Base-by-base conservation (phyloP, 1,140 invertebrate species). In the Pseudomyrmex gracilis region DNA sequence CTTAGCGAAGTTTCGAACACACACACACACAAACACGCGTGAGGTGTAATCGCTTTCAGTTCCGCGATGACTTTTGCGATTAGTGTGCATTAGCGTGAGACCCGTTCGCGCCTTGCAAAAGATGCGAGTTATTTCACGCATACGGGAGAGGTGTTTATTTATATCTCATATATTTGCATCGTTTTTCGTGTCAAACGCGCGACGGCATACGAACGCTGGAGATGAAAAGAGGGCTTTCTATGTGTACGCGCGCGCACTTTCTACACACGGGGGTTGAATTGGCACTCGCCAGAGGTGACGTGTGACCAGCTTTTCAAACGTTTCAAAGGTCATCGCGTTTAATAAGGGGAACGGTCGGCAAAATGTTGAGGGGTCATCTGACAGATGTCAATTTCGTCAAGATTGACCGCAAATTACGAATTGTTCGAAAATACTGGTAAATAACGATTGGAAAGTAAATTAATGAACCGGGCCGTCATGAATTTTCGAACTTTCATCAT, bases 21-120 rank as follows among this genome's bases (percentile, higher is more conserved):
- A 5, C 34, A 34, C 34, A 34, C 76, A 9, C 49, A 49, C 17
- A 5, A 17, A 22, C 12, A 22, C 71, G 2, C 45, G n/a, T 1
- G 13, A 60, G 20, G 47, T 24, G 8, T 9, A 45, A 74, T 58
- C 22, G 55, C 22, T 77, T 74, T 67, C 53, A 20, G 15, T 55
- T 49, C 49, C 45, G 24, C 70, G 70, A 87, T 87, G 63, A 85
- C 63, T 84, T 63, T 77, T 87, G 45, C 49, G 82, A 84, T 88
- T 85, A 66, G 22, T 13, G 13, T 22, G 12, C 15, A 51, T 22
- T 73, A 58, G 13, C 45, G 45, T 34, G 24, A 86, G 53, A 76
- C 66, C 66, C 57, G 58, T 77, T 86, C 60, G 47, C n/a, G 20
- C 10, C 51, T 7, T 20, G 9, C 12, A 73, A 43, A 76, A 24